Conservation (phyloP, 2,888 invertebrate genomes). For the Himalopsyche tibetana region DNA sequence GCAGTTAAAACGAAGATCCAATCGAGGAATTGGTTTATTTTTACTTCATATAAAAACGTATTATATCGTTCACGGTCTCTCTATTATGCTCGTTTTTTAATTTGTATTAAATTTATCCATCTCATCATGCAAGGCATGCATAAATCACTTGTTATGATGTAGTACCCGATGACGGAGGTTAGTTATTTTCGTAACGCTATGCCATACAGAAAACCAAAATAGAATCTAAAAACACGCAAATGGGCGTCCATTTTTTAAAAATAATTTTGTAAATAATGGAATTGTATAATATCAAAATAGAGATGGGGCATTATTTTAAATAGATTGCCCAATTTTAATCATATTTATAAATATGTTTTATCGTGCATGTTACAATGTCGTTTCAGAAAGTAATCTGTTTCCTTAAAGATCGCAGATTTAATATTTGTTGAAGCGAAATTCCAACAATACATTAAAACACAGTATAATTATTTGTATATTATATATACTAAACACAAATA, state of each 20-base stretch:
- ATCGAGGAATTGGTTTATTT: slow-evolving; percentile 1
- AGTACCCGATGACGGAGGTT: slow-evolving; percentile 16
- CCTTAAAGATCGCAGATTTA: no score
- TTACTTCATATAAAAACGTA: background rate
- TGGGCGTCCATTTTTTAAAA: slow-evolving; percentile 22
- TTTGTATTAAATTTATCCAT: slow-evolving; percentile 31
- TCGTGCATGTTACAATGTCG: no score
- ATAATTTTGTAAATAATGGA: slow-evolving; percentile 12
- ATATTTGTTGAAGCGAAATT: no score
- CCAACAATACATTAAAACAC: no score
- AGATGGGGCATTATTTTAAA: background rate
- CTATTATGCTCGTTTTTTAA: background rate
- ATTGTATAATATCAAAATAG: slow-evolving; percentile 9
- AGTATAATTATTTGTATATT: no score
- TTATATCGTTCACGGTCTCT: slow-evolving; percentile 16
- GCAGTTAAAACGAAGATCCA: background rate
- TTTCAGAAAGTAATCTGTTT: no score
- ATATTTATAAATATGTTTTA: no score
- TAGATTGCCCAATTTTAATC: no score
- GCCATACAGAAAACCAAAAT: background rate
- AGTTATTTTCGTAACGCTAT: slow-evolving; percentile 34
- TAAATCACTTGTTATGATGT: slow-evolving; percentile 23
- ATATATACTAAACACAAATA: no score
- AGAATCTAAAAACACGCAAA: background rate
- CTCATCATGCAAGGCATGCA: background rate